Evolutionary conservation across 2,113 vertebrate species (phyloP).

Genomic region (Hemicordylus capensis): DNA sequence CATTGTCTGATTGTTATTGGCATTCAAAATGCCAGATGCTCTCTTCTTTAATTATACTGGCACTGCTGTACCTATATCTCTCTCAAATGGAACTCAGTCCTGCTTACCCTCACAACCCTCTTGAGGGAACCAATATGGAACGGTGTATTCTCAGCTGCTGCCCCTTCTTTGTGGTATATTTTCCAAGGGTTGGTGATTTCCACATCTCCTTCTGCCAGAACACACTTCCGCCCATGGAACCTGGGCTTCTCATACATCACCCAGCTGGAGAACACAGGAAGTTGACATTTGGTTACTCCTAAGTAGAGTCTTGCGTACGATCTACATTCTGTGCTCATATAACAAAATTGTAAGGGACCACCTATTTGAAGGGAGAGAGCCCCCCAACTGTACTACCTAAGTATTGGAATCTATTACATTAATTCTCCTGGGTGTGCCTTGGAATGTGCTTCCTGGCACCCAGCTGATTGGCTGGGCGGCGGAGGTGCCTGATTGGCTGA

Average conservation of each 20-base stretch:
- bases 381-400: neutral
- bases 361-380: neutral
- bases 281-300: neutral
- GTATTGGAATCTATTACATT: too few species aligned
- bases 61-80: too few species aligned
- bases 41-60: too few species aligned
- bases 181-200: conserved; percentile 79
- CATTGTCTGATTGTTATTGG: too few species aligned
- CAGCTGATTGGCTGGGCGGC: too few species aligned
- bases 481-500: too few species aligned
- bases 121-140: conserved; percentile 88
- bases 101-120: conserved; percentile 85
- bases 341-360: too few species aligned
- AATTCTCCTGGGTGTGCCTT: too few species aligned
- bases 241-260: conserved; percentile 90
- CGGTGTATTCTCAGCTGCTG: neutral
- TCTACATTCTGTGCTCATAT: neutral
- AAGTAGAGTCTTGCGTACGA: neutral
- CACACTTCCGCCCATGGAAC: conserved; percentile 88
- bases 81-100: neutral
- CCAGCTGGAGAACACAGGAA: conserved; percentile 82
- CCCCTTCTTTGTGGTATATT: conserved; percentile 51
- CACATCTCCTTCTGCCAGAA: conserved; percentile 87
- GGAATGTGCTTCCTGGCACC: too few species aligned
- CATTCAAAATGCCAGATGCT: too few species aligned